Evolutionary conservation across 2,888 invertebrate species (phyloP).

Genomic region (Acanthococcus lagerstroemiae): DNA sequence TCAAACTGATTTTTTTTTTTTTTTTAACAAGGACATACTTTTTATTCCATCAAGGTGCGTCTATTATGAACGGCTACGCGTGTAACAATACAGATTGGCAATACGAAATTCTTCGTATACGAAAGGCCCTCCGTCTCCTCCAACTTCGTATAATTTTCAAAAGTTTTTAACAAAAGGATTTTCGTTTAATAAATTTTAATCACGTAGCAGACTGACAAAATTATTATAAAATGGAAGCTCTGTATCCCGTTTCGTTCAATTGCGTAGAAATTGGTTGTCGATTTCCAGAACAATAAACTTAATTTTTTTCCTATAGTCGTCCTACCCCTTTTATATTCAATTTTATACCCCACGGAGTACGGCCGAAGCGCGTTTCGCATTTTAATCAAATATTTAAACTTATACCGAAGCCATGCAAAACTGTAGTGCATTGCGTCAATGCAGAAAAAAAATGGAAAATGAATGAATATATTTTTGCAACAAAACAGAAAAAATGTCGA

Average conservation of each 20-base stretch:
- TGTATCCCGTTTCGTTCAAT: constrained; percentile 15
- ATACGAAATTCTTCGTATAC: no score
- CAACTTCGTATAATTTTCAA: neutral
- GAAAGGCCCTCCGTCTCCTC: no score
- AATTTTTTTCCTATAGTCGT: constrained; percentile 12
- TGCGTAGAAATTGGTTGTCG: constrained; percentile 17
- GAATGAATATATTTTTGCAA: no score
- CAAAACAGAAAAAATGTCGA: no score
- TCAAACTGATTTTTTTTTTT: no score
- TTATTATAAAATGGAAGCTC: constrained; percentile 19
- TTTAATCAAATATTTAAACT: constrained; percentile 17
- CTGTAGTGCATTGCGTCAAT: no score
- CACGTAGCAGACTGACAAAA: constrained; percentile 14
- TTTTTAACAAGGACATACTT: no score
- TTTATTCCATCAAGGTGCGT: no score
- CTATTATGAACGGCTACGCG: no score
- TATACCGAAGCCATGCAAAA: no score
- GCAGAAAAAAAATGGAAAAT: no score
- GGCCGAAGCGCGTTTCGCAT: constrained; percentile 3
- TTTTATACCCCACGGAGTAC: constrained; percentile 14
- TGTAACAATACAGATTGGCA: no score
- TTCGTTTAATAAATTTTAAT: constrained; percentile 15
- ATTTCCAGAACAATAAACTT: constrained; percentile 23
- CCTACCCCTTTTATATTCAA: constrained; percentile 3
- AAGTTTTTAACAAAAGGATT: neutral